Evolutionary conservation across 2,888 invertebrate species (phyloP).

Genomic region (Rhaphigaster nebulosa): DNA sequence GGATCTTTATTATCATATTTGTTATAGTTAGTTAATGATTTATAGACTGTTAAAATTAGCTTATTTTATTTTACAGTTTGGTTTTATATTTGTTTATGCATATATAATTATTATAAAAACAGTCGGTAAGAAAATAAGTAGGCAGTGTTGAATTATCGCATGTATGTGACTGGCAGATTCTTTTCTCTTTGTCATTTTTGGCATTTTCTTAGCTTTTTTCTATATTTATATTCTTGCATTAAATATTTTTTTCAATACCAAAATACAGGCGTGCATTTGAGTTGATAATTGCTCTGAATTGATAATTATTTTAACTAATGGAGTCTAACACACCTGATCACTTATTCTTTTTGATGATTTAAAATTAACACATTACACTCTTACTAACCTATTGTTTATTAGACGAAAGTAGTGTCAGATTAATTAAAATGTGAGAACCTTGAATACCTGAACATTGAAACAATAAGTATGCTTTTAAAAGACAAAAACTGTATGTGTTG

Average conservation of each 20-base stretch:
- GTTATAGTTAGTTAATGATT: neutral
- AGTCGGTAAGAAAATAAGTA: neutral
- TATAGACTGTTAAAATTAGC: neutral
- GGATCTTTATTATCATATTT: neutral
- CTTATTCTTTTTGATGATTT: neutral
- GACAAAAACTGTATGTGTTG: neutral
- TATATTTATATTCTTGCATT: neutral
- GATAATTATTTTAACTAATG: neutral
- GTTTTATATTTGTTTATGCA: neutral
- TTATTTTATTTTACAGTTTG: neutral
- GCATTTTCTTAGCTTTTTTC: neutral
- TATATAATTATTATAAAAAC: neutral
- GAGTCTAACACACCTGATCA: neutral
- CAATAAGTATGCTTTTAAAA: neutral
- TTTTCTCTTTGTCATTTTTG: neutral
- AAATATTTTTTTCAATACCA: too few relatives aligned
- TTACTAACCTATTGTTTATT: neutral
- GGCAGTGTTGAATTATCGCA: neutral
- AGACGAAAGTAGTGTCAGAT: neutral
- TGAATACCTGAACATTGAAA: too few relatives aligned
- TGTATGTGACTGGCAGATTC: neutral
- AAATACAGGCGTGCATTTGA: neutral
- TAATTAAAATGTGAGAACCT: neutral
- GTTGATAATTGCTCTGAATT: neutral
- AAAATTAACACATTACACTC: neutral